Percentiles rank a stretch among this genome's conserved stretches.
Evolutionary conservation across 2,888 invertebrate species (phyloP).

Genomic region (Drosophila infuscata): DNA sequence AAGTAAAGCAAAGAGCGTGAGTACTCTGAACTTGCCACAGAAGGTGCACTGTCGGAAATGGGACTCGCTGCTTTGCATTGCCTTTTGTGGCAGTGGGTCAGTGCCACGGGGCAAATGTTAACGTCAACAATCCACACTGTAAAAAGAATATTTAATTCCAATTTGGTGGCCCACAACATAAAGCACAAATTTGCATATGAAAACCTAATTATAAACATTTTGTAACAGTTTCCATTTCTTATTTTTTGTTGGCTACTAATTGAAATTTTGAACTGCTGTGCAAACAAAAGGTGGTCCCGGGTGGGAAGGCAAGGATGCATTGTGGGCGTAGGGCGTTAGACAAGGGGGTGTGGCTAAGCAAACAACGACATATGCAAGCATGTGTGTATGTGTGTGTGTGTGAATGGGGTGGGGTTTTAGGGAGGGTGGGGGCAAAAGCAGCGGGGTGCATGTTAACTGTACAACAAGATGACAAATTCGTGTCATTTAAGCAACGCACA

Average conservation of each 20-base stretch:
- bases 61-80: neutral
- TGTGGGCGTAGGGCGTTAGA: constrained; percentile 24
- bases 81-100: constrained; percentile 63
- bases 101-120: constrained; percentile 49
- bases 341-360: constrained; percentile 63
- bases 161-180: constrained; percentile 54
- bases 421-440: constrained; percentile 8
- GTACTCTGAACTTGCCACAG: constrained; percentile 1
- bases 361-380: constrained; percentile 71
- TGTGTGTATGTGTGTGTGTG: constrained; percentile 6
- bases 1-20: constrained; percentile 27
- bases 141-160: constrained; percentile 71
- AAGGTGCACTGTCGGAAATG: constrained; percentile 18
- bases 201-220: constrained; percentile 76
- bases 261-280: constrained; percentile 73
- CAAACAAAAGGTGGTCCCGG: constrained; percentile 58
- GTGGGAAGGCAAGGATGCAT: constrained; percentile 12
- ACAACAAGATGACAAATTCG: constrained; percentile 72
- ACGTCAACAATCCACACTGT: constrained; percentile 18
- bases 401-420: neutral
- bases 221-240: constrained; percentile 53
- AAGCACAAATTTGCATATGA: constrained; percentile 69
- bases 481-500: constrained; percentile 61
- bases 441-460: constrained; percentile 48
- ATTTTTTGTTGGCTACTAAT: constrained; percentile 51